Conservation (phyloP, 2,797 vertebrate genomes). For the Prionace glauca region DNA sequence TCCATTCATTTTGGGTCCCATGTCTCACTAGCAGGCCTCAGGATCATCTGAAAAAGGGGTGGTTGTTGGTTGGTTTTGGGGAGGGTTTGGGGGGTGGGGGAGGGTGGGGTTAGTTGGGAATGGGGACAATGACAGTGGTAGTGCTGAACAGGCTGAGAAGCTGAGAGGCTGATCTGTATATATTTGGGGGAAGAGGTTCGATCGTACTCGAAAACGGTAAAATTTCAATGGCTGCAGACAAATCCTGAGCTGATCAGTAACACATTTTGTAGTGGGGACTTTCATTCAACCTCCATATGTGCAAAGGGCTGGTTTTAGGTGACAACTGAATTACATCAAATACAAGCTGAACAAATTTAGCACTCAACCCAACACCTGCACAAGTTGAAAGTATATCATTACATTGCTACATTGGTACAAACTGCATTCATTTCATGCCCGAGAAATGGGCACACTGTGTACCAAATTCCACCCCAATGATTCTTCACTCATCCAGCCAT, state of each 20-base stretch:
- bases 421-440: not conserved
- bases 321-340: not conserved
- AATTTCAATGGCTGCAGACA: not conserved
- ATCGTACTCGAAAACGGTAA: not conserved
- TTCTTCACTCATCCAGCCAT: not conserved
- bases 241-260: not conserved
- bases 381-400: not conserved
- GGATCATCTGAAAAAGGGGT: not conserved
- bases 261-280: not conserved
- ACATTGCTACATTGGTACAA: not conserved
- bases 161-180: not conserved
- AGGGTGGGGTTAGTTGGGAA: not conserved
- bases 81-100: not conserved
- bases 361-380: not conserved
- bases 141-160: no score
- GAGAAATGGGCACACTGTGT: not conserved
- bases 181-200: not conserved
- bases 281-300: not conserved
- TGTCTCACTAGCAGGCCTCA: not conserved
- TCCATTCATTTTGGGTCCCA: not conserved
- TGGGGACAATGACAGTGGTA: no score
- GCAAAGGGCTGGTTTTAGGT: not conserved
- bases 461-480: not conserved
- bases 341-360: not conserved
- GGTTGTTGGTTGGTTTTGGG: no score